Conservation (phyloP, 2,113 vertebrate genomes). For the Epinephelus fuscoguttatus region DNA sequence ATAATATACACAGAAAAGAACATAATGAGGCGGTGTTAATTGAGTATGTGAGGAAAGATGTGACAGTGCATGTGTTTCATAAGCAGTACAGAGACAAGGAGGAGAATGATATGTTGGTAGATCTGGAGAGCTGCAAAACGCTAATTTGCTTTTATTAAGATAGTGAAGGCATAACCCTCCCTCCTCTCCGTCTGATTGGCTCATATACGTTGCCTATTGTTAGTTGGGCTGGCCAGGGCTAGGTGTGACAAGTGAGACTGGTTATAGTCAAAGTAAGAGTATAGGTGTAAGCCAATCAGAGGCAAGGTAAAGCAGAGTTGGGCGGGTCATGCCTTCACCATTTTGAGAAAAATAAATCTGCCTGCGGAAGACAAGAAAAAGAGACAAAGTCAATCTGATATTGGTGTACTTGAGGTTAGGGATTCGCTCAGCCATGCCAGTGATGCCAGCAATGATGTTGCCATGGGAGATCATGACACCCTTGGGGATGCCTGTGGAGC, state of each 20-base stretch:
- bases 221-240: too few species aligned
- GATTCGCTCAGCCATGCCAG: constrained; percentile 96
- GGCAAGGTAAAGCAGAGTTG: too few species aligned
- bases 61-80: not conserved
- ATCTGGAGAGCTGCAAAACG: constrained; percentile 1
- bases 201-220: too few species aligned
- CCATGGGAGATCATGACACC: constrained; percentile 98
- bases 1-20: not conserved
- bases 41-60: not conserved
- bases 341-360: too few species aligned
- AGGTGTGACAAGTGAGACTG: too few species aligned
- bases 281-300: too few species aligned
- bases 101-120: not conserved
- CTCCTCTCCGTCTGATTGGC: too few species aligned
- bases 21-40: not conserved
- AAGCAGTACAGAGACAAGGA: not conserved
- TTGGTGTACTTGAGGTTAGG: constrained; percentile 89
- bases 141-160: too few species aligned
- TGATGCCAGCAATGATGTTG: constrained; percentile 95
- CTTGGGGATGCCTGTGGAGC: constrained; percentile 97
- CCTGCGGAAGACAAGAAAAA: not conserved
- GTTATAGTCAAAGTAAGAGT: too few species aligned
- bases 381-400: not conserved
- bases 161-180: too few species aligned
- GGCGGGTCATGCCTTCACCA: too few species aligned